Evolutionary conservation across 1,140 invertebrate genomes (phyloP).

Genomic region (Dendrolimus kikuchii): DNA sequence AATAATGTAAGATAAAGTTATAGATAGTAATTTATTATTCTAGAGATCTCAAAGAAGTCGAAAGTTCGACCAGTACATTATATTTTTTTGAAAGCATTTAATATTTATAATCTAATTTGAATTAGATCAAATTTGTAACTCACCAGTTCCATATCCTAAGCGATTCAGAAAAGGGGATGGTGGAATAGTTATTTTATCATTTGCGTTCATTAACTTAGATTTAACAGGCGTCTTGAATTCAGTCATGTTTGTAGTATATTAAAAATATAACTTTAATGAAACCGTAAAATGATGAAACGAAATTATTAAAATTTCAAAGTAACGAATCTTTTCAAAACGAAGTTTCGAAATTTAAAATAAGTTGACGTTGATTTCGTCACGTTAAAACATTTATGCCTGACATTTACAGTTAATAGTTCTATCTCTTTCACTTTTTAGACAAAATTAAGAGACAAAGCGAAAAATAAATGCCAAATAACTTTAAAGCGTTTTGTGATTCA

Average conservation of each 20-base stretch:
- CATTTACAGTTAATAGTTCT: too few species aligned
- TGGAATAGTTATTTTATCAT: conserved; percentile 68
- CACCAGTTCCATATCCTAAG: conserved; percentile 85
- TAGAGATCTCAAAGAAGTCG: not conserved
- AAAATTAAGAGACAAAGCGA: too few species aligned
- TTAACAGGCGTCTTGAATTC: conserved; percentile 60
- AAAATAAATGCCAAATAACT: too few species aligned
- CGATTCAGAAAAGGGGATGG: conserved; percentile 79
- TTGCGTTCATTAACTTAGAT: conserved; percentile 20
- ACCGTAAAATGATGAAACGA: too few species aligned
- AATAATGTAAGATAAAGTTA: conserved; percentile 9
- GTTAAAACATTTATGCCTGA: too few species aligned
- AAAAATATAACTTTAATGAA: too few species aligned
- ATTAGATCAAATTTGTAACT: conserved; percentile 7
- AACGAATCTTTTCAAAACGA: too few species aligned
- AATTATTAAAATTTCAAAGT: too few species aligned
- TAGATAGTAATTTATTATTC: not conserved
- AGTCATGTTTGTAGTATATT: conserved; percentile 26
- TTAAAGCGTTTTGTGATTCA: too few species aligned
- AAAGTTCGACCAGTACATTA: not conserved
- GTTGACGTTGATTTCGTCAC: too few species aligned
- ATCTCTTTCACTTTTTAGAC: too few species aligned
- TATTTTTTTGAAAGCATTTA: not conserved
- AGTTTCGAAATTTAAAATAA: too few species aligned
- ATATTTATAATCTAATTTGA: not conserved